phyloP scores from a whole-genome alignment of 1,140 invertebrate species.

The Drosophila melanica region DNA sequence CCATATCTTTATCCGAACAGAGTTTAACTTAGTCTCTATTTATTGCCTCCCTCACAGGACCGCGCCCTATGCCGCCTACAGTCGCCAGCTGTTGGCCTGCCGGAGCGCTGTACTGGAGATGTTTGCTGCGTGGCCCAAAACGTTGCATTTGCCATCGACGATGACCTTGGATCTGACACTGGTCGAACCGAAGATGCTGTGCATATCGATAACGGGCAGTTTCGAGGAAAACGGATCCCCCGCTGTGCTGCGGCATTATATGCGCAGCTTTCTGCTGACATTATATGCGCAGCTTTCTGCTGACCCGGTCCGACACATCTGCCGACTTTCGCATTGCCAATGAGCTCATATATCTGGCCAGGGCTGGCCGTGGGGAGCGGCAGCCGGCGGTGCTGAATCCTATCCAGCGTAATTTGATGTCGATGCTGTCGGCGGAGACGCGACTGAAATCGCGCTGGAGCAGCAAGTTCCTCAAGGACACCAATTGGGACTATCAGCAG shows the following conservation, averaged over 20 bases:
- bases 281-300: conserved; percentile 31
- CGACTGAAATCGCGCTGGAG: conserved; percentile 28
- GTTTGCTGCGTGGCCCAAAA: conserved; percentile 27
- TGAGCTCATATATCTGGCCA: conserved; percentile 30
- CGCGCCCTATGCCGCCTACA: conserved; percentile 6
- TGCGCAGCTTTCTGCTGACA: conserved; percentile 34
- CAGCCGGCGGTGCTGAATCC: background rate
- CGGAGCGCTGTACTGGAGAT: conserved; percentile 8
- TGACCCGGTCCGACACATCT: background rate
- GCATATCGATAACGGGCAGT: conserved; percentile 28
- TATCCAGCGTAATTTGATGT: conserved; percentile 1
- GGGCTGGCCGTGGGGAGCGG: conserved; percentile 4
- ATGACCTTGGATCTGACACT: conserved; percentile 35
- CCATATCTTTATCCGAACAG: no score
- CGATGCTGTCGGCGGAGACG: conserved; percentile 18
- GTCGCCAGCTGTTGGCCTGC: conserved; percentile 3
- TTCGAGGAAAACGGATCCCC: conserved; percentile 5
- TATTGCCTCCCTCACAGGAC: background rate
- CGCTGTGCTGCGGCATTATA: conserved; percentile 4
- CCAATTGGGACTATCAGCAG: conserved; percentile 44
- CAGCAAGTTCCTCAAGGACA: conserved; percentile 27
- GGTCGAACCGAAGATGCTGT: conserved; percentile 5
- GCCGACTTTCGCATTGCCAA: conserved; percentile 37
- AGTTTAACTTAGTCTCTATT: no score
- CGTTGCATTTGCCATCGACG: conserved; percentile 23